Percentiles rank a stretch among this genome's conserved stretches.
phyloP scores from a whole-genome alignment of 1,140 invertebrate genomes.

The Caenorhabditis remanei region DNA sequence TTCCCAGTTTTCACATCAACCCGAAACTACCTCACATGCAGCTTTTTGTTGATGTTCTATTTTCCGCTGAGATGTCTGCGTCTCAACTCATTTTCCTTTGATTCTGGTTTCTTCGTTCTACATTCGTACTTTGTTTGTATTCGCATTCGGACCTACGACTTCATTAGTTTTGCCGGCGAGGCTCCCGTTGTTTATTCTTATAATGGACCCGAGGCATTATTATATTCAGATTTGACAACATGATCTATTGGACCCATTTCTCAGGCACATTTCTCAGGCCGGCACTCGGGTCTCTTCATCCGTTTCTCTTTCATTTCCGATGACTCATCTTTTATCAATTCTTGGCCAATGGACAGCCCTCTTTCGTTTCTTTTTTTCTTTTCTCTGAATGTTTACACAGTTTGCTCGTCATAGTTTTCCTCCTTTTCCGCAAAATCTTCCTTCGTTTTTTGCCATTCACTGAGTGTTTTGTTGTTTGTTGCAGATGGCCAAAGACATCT shows the following conservation, averaged over 20 bases:
- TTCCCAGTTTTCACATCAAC: not conserved
- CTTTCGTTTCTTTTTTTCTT: slow-evolving; percentile 30
- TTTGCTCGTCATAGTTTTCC: slow-evolving; percentile 22
- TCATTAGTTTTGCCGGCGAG: not conserved
- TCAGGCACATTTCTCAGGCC: not conserved
- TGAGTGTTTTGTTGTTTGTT: not conserved
- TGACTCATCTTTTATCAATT: slow-evolving; percentile 42
- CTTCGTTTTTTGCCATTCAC: not conserved
- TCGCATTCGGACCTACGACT: not conserved
- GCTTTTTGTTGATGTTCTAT: not conserved
- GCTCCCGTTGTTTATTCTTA: slow-evolving; percentile 7
- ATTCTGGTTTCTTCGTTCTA: not conserved
- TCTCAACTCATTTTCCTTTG: not conserved
- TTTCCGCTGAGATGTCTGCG: not conserved
- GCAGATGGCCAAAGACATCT: slow-evolving; percentile 58
- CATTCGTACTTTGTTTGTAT: slow-evolving; percentile 3
- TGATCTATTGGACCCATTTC: not conserved
- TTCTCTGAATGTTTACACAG: slow-evolving; percentile 11
- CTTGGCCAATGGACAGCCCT: not conserved
- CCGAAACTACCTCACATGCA: not conserved
- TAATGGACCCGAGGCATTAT: not conserved
- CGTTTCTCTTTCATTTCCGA: not conserved
- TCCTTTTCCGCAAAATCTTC: not conserved
- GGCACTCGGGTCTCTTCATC: not conserved
- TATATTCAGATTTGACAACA: not conserved